Base-by-base conservation (phyloP, 1,140 invertebrate genomes). In the Cydia fagiglandana region DNA sequence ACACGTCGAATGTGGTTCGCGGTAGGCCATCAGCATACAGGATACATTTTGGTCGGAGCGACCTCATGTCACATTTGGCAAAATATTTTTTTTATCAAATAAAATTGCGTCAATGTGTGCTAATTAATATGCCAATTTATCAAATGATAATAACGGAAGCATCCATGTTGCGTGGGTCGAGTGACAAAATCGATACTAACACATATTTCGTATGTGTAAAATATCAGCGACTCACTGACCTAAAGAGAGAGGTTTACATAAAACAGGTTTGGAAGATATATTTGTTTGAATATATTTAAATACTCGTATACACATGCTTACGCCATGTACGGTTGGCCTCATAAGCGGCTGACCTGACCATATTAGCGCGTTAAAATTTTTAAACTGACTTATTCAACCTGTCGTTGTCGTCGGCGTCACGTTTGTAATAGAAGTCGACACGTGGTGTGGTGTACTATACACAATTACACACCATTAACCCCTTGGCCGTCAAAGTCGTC, bases 101-200 rank as follows among this genome's bases (percentile, higher is more conserved):
- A 4, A 20, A 1, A 45, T 70, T 41, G 34, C 66, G 28, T 70
- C 66, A 41, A 70, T 45, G 13, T 2, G 9, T 34, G 34, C 30
- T 12, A 70, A 70, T 70, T 70, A 70, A 41, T 30, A 70, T 20
- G 34, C 66, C 13, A 70, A 41, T 70, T 70, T 70, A 41, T 70
- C 66, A 38, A 70, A 70, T 41, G 34, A 41, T 70, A 13, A 30
- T 30, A 70, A 70, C 12, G 66, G 34, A 70, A 41, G 30, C 34
- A 41, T 61, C 34, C 10, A 34, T 28, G 17, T 20, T 53, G 64
- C 66, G 66, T 70, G 64, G 64, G 64, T 34, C 13, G 28, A 61
- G 64, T n/a, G 64, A 68, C 28, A 70, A 70, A 70, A 61, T 61
- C 56, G 15, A 61, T 61, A 53, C 50, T 17, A 53, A 53, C 50